A percentile compares a stretch with the other conserved stretches of the same genome.
Conservation (phyloP, 2,888 invertebrate species). For the Euspilapteryx auroguttella region DNA sequence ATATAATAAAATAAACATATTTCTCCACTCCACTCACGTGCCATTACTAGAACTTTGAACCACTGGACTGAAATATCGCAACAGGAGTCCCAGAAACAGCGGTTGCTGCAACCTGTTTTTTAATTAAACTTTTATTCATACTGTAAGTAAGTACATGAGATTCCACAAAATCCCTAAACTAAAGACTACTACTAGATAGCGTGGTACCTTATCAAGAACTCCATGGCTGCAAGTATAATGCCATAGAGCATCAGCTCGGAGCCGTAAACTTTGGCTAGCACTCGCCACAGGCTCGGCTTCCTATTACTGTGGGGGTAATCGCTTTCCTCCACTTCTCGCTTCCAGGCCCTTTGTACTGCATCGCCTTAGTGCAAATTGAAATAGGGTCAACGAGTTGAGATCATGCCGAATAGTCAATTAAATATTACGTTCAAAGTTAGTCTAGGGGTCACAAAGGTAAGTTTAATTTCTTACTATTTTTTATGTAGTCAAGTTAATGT, state of each 20-base stretch:
- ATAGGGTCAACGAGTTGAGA: not conserved
- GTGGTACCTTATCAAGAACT: conserved; percentile 66
- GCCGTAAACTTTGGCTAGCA: conserved; percentile 64
- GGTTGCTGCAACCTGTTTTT: conserved; percentile 65
- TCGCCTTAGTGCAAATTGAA: conserved; percentile 42
- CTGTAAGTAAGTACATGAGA: conserved; percentile 21
- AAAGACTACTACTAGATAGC: not conserved
- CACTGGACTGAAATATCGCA: conserved; percentile 60
- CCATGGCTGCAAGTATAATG: conserved; percentile 63
- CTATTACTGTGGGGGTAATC: conserved; percentile 13
- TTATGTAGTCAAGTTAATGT: too few species aligned
- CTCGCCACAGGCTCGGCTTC: conserved; percentile 63
- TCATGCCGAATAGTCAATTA: too few species aligned
- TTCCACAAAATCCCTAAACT: not conserved
- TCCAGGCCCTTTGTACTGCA: conserved; percentile 65
- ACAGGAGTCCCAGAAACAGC: conserved; percentile 61
- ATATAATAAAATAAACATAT: too few species aligned
- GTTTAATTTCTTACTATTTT: too few species aligned
- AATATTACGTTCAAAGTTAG: too few species aligned
- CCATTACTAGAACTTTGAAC: too few species aligned
- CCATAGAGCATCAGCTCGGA: conserved; percentile 64
- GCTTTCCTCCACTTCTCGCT: conserved; percentile 46
- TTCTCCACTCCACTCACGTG: too few species aligned
- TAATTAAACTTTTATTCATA: too few species aligned
- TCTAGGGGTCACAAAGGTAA: too few species aligned